These are phyloP conservation scores for Eptesicus fuscus DNA, from an alignment of 2,113 vertebrate species.

Conservation along the genomic window DNA sequence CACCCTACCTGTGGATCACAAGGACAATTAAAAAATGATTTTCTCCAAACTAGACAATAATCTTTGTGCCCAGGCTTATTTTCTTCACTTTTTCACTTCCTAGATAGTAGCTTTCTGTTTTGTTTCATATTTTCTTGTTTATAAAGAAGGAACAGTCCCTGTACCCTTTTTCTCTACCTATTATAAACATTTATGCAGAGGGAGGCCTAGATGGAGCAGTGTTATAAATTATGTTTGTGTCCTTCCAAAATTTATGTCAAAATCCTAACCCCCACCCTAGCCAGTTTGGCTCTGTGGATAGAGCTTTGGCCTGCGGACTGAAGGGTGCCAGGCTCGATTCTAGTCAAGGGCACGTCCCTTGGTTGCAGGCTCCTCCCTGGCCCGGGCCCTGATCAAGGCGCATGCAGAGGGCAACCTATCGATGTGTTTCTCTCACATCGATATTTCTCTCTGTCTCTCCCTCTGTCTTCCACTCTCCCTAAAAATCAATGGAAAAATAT, in stretches of 20 bases:
- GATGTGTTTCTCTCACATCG: too few relatives aligned
- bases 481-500: too few relatives aligned
- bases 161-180: background rate
- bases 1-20: background rate
- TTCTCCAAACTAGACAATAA: background rate
- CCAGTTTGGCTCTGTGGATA: too few relatives aligned
- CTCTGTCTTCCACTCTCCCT: too few relatives aligned
- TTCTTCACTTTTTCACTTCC: background rate
- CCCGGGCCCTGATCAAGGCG: too few relatives aligned
- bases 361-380: too few relatives aligned
- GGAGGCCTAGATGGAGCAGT: background rate
- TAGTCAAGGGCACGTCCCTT: too few relatives aligned
- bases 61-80: background rate
- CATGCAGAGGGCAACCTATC: too few relatives aligned
- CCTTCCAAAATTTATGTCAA: background rate
- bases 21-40: background rate
- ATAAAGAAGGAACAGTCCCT: background rate
- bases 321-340: too few relatives aligned
- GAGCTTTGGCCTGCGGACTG: too few relatives aligned
- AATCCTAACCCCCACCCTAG: background rate
- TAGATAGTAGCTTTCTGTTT: conserved; percentile 66
- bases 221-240: background rate
- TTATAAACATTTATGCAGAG: background rate
- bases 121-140: conserved; percentile 50
- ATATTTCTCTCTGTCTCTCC: too few relatives aligned